Conservation (phyloP, 2,113 vertebrate species). For the Periophthalmodon schlosseri region DNA sequence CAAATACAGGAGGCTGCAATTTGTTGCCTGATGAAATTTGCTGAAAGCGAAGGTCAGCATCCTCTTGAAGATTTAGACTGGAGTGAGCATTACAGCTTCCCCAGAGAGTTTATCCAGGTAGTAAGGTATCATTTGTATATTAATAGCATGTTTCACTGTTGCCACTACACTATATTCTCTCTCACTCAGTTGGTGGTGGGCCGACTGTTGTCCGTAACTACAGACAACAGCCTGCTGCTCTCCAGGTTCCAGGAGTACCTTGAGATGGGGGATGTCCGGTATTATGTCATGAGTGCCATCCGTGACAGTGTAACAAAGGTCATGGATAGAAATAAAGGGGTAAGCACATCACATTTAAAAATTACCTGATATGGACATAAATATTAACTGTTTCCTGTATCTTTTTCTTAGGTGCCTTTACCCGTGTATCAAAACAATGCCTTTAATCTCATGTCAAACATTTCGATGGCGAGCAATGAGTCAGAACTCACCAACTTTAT, state of each 20-base stretch:
- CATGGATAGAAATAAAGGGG: conserved; percentile 81
- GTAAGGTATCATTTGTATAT: conserved; percentile 4
- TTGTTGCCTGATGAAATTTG: conserved; percentile 87
- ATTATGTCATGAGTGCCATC: conserved; percentile 83
- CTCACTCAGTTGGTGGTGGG: conserved; percentile 78
- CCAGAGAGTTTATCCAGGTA: conserved; percentile 82
- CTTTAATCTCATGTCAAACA: conserved; percentile 83
- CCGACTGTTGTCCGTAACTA: conserved; percentile 73
- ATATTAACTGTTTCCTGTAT: not conserved
- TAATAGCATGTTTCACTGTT: not conserved
- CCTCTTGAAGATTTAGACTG: conserved; percentile 84
- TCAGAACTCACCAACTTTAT: conserved; percentile 78
- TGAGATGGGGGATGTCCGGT: conserved; percentile 87
- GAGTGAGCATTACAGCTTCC: conserved; percentile 85
- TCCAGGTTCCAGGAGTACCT: conserved; percentile 87
- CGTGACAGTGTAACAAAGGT: conserved; percentile 67
- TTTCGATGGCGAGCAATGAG: conserved; percentile 82
- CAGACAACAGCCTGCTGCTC: conserved; percentile 82
- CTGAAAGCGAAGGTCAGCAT: conserved; percentile 79
- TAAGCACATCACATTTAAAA: conserved; percentile 40
- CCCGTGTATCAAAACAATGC: conserved; percentile 82
- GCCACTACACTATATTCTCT: not conserved
- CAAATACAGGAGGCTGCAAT: conserved; percentile 81
- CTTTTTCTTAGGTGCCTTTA: conserved; percentile 56
- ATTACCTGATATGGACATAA: not conserved